phyloP scores from a whole-genome alignment of 2,888 invertebrate species.

The Keiferia lycopersicella region DNA sequence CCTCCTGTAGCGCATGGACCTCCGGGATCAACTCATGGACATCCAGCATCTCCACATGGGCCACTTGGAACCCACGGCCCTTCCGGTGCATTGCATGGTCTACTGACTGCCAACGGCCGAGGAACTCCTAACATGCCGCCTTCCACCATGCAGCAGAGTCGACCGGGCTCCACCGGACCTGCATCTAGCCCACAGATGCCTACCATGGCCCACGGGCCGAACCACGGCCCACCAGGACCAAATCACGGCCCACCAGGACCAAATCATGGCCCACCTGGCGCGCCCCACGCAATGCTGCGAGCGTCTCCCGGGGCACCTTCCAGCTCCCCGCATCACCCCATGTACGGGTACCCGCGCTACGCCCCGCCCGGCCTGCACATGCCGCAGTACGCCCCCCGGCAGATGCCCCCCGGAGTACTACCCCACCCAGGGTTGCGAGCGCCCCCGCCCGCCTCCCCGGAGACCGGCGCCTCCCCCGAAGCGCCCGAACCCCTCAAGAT shows the following conservation, averaged over 20 bases:
- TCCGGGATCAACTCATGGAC: not conserved
- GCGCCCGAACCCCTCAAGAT: slow-evolving; percentile 56
- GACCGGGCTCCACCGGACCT: not conserved
- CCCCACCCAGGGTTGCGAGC: slow-evolving; percentile 27
- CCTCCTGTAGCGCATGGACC: not conserved
- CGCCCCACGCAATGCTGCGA: slow-evolving; percentile 25
- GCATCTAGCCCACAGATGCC: not conserved
- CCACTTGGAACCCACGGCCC: not conserved
- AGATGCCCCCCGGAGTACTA: slow-evolving; percentile 29
- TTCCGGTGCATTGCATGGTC: slow-evolving; percentile 12
- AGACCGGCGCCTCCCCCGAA: slow-evolving; percentile 33
- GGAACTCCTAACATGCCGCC: not conserved
- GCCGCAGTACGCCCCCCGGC: slow-evolving; percentile 38
- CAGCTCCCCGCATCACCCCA: slow-evolving; percentile 13
- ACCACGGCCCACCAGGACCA: not conserved
- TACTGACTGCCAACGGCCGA: slow-evolving; percentile 23
- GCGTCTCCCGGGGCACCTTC: slow-evolving; percentile 29
- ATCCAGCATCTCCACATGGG: not conserved
- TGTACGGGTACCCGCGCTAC: slow-evolving; percentile 29
- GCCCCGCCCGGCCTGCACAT: slow-evolving; percentile 36
- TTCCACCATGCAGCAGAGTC: not conserved
- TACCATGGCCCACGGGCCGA: not conserved
- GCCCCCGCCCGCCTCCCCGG: slow-evolving; percentile 22
- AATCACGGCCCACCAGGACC: not conserved
- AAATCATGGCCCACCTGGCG: not conserved